Evolutionary conservation across 2,888 invertebrate genomes (phyloP).

Genomic region (Hartigia nigra): DNA sequence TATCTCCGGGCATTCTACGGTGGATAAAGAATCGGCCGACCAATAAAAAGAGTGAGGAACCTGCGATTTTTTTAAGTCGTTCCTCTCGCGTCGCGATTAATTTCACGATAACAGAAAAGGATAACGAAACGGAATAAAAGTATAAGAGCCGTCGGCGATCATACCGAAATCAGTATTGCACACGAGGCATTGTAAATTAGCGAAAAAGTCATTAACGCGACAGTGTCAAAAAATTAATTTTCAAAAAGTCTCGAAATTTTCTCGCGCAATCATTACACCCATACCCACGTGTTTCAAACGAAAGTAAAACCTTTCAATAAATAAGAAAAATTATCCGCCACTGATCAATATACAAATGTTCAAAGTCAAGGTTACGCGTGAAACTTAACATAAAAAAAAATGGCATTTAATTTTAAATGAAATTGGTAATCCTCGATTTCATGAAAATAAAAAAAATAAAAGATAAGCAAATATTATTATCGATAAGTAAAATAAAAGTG

Average conservation of each 20-base stretch:
- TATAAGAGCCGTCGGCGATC: background rate
- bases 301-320: no score
- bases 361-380: background rate
- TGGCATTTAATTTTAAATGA: background rate
- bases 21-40: background rate
- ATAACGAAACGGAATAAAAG: background rate
- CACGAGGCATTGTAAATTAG: background rate
- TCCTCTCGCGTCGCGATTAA: background rate
- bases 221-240: background rate
- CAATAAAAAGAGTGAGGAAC: conserved; percentile 1
- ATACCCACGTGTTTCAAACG: no score
- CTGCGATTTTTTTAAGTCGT: conserved; percentile 1
- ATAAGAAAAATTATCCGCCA: no score
- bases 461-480: no score
- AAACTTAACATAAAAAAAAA: background rate
- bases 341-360: background rate
- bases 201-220: background rate
- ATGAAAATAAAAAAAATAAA: background rate
- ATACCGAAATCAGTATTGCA: background rate
- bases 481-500: background rate
- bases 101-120: background rate
- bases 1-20: conserved; percentile 17
- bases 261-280: no score
- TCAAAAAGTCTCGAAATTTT: background rate
- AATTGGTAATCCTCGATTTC: background rate